Evolutionary conservation across 2,888 invertebrate genomes (phyloP).

Genomic region (Barypeithes pellucidus): DNA sequence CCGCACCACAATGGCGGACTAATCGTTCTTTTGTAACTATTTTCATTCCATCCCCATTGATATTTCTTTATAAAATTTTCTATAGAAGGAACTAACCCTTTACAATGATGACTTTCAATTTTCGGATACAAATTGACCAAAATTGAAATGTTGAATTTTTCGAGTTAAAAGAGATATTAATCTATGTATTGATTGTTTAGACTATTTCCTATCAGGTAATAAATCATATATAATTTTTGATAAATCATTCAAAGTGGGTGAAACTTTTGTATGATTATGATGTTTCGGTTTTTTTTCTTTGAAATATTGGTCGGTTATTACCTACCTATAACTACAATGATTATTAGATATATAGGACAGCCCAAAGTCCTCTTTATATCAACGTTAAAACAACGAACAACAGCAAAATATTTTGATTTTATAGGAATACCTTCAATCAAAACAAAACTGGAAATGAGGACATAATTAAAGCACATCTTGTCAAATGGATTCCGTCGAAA

Average conservation of each 20-base stretch:
- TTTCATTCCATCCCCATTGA: conserved; percentile 31
- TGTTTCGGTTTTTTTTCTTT: conserved; percentile 18
- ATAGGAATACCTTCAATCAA: too few species aligned
- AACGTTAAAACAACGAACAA: too few species aligned
- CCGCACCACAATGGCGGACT: conserved; percentile 55
- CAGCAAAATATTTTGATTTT: too few species aligned
- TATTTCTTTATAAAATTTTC: conserved; percentile 41
- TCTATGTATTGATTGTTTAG: conserved; percentile 46
- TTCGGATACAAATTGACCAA: conserved; percentile 36
- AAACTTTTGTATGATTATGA: background rate
- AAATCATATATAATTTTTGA: conserved; percentile 48
- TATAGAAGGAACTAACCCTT: conserved; percentile 46
- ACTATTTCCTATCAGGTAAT: conserved; percentile 29
- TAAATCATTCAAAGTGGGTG: conserved; percentile 35
- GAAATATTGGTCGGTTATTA: background rate
- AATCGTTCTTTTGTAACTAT: conserved; percentile 57
- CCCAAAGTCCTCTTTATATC: too few species aligned
- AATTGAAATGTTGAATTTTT: conserved; percentile 45
- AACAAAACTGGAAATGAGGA: too few species aligned
- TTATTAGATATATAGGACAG: too few species aligned
- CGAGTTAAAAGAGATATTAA: conserved; percentile 43
- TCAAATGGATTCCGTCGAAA: too few species aligned
- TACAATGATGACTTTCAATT: conserved; percentile 49
- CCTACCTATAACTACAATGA: background rate
- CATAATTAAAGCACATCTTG: too few species aligned